These are phyloP conservation scores for Ibidorhyncha struthersii DNA, from an alignment of 2,113 vertebrate species.

Conservation along the genomic window DNA sequence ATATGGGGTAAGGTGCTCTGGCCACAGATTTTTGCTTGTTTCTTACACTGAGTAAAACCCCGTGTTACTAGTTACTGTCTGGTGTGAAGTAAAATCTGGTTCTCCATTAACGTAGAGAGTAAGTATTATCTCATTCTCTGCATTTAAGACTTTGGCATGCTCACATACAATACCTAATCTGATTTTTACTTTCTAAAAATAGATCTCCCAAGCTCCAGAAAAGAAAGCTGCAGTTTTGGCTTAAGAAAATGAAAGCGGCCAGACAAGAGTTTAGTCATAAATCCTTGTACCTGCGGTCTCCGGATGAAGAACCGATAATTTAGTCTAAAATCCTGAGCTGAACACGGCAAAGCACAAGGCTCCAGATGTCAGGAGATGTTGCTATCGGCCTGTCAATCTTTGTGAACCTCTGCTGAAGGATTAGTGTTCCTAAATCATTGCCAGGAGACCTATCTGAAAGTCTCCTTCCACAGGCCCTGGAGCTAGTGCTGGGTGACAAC, in stretches of 20 bases:
- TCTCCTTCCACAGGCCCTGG: neutral
- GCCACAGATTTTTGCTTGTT: neutral
- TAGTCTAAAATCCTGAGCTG: neutral
- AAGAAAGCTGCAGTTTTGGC: neutral
- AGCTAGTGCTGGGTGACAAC: neutral
- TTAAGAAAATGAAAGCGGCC: neutral
- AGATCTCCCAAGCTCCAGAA: neutral
- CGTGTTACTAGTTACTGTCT: neutral
- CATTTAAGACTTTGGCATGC: neutral
- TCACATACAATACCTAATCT: neutral
- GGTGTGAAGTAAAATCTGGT: neutral
- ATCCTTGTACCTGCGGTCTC: slow-evolving; percentile 13
- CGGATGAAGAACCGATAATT: neutral
- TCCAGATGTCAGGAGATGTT: slow-evolving; percentile 11
- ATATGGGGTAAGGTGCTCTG: neutral
- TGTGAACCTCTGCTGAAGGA: slow-evolving; percentile 8
- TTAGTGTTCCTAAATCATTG: slow-evolving; percentile 40
- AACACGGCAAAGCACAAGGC: neutral
- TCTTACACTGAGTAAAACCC: neutral
- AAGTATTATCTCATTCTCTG: neutral
- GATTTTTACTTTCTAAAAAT: slow-evolving; percentile 9
- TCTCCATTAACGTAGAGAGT: neutral
- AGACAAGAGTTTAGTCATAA: slow-evolving; percentile 34
- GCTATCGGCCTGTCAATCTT: neutral
- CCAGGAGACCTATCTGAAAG: neutral